A percentile compares a stretch with the other conserved stretches of the same genome.
Conservation (phyloP, 2,797 vertebrate genomes). For the Momotus momota region DNA sequence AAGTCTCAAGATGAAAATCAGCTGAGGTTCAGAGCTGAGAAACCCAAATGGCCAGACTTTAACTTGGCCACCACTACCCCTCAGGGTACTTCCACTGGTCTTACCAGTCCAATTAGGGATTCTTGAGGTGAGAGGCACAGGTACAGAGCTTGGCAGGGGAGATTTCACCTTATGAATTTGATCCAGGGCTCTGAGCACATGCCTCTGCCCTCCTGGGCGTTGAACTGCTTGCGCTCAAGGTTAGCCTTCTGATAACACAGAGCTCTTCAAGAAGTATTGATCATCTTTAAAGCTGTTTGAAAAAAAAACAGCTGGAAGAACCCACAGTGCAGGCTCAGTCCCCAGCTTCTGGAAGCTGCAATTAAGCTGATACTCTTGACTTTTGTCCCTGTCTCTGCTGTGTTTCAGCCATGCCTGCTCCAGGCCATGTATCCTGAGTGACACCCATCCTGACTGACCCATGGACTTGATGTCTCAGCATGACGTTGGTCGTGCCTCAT, state of each 20-base stretch:
- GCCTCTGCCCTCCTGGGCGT: fast-evolving
- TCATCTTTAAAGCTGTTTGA: not conserved
- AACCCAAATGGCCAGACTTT: not conserved
- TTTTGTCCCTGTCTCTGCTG: not conserved
- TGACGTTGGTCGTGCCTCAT: fast-evolving
- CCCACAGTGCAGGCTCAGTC: not conserved
- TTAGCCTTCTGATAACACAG: not conserved
- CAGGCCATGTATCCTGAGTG: not conserved
- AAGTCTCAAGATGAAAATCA: not conserved
- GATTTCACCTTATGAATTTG: not conserved
- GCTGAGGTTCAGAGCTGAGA: not conserved
- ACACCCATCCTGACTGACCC: not conserved
- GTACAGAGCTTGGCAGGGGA: not conserved
- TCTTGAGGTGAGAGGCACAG: not conserved
- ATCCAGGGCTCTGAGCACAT: not conserved
- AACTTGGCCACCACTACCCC: not conserved
- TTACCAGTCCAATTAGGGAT: not conserved
- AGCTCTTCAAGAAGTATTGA: not conserved
- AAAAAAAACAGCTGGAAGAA: not conserved
- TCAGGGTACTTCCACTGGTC: not conserved
- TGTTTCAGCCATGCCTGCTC: not conserved
- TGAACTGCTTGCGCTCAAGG: not conserved
- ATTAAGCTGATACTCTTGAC: not conserved
- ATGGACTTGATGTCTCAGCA: not conserved
- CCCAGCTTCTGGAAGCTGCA: not conserved